Conservation (phyloP, 92 coral and sea anemone genomes). For the Actinostola sp. region DNA sequence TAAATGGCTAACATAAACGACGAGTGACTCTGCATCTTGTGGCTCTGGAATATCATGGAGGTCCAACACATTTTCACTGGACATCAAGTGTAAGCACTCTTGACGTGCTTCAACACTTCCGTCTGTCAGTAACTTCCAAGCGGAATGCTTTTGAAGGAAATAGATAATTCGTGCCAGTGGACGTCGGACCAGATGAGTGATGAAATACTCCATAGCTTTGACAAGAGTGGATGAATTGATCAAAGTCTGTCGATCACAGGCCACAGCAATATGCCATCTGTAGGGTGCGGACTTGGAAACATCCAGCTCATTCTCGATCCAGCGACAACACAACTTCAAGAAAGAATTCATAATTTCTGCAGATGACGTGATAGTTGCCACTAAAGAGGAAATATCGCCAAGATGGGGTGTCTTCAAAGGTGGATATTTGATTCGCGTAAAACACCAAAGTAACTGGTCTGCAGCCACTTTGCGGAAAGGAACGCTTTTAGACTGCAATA, state of each 20-base stretch:
- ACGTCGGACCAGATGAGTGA: conserved; percentile 73
- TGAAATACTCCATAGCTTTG: conserved; percentile 82
- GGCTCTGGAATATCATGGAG: conserved; percentile 71
- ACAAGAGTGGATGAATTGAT: conserved; percentile 83
- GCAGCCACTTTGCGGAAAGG: conserved; percentile 66
- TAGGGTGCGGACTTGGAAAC: conserved; percentile 4
- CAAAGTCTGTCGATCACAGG: conserved; percentile 84
- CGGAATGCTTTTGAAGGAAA: conserved; percentile 87
- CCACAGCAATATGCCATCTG: conserved; percentile 88
- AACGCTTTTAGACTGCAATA: conserved; percentile 50
- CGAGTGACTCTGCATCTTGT: conserved; percentile 81
- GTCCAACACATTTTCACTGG: conserved; percentile 56
- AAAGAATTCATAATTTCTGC: conserved; percentile 57
- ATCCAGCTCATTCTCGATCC: conserved; percentile 50
- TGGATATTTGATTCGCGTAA: conserved; percentile 82
- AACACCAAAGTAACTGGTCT: conserved; percentile 89
- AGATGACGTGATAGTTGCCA: conserved; percentile 50
- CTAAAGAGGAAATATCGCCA: conserved; percentile 48
- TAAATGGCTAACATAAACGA: conserved; percentile 44
- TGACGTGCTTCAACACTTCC: conserved; percentile 39
- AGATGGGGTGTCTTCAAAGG: conserved; percentile 48
- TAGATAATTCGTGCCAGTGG: conserved; percentile 84
- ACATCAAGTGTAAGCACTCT: conserved; percentile 59
- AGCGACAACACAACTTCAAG: conserved; percentile 54
- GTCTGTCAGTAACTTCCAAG: conserved; percentile 62